These are phyloP conservation scores for Equus przewalskii DNA, from an alignment of 2,113 vertebrate species.

Conservation along the genomic window DNA sequence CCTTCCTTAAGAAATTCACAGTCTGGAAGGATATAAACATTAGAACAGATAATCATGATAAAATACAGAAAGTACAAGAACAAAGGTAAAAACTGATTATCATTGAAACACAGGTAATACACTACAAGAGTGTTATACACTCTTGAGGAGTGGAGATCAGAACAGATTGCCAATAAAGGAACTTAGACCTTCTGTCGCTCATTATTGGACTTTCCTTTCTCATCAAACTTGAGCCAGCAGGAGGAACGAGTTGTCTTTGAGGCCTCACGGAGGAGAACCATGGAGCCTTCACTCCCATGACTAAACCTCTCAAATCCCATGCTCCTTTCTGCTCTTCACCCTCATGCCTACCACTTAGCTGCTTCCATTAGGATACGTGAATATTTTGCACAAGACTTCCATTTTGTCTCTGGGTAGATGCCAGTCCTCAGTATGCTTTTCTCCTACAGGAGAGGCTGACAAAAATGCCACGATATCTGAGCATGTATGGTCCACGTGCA, in stretches of 20 bases:
- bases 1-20: background rate
- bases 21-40: background rate
- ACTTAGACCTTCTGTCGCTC: background rate
- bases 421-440: background rate
- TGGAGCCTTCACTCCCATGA: background rate
- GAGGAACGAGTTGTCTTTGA: background rate
- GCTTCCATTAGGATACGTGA: accelerated
- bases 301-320: accelerated
- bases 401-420: background rate
- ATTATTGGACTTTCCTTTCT: background rate
- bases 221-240: background rate
- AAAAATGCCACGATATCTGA: background rate
- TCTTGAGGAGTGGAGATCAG: background rate
- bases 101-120: background rate
- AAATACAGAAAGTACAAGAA: background rate
- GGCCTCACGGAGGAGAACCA: background rate
- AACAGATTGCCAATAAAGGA: background rate
- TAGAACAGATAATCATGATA: background rate
- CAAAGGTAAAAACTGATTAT: background rate
- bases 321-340: accelerated
- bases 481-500: background rate
- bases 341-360: background rate
- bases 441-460: background rate
- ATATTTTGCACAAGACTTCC: no score
- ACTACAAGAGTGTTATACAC: background rate